Percentiles rank a stretch among this genome's conserved stretches.
Evolutionary conservation across 2,113 vertebrate genomes (phyloP).

Genomic region (Caloenas nicobarica): DNA sequence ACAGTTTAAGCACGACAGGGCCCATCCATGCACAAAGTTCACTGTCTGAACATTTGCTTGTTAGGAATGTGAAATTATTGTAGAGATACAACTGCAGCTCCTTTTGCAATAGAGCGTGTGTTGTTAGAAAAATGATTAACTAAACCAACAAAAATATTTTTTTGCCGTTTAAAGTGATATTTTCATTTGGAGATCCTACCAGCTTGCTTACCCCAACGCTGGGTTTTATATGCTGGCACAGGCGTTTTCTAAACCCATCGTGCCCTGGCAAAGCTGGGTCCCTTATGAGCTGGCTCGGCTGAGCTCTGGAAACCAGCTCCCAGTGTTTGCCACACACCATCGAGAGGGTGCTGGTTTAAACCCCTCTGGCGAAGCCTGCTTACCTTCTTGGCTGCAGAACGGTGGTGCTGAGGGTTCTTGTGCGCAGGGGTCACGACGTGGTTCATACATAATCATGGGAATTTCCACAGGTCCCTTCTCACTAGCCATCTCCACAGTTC

Average conservation of each 20-base stretch:
- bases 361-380: neutral
- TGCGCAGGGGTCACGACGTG: rapidly evolving
- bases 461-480: neutral
- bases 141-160: neutral
- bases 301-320: rapidly evolving
- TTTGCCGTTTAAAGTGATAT: neutral
- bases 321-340: rapidly evolving
- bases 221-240: neutral
- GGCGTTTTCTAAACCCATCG: rapidly evolving
- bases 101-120: neutral
- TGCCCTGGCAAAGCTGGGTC: neutral
- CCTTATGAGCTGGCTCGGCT: neutral
- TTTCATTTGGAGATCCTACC: neutral
- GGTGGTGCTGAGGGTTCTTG: neutral
- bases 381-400: neutral
- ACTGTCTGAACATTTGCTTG: neutral
- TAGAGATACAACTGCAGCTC: neutral
- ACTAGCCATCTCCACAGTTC: neutral
- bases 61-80: neutral
- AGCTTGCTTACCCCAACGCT: neutral
- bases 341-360: neutral
- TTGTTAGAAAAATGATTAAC: neutral
- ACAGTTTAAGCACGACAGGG: neutral
- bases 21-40: rapidly evolving
- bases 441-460: neutral